These are phyloP conservation scores for Smutsia gigantea DNA, from an alignment of 2,797 vertebrate species.

Conservation along the genomic window DNA sequence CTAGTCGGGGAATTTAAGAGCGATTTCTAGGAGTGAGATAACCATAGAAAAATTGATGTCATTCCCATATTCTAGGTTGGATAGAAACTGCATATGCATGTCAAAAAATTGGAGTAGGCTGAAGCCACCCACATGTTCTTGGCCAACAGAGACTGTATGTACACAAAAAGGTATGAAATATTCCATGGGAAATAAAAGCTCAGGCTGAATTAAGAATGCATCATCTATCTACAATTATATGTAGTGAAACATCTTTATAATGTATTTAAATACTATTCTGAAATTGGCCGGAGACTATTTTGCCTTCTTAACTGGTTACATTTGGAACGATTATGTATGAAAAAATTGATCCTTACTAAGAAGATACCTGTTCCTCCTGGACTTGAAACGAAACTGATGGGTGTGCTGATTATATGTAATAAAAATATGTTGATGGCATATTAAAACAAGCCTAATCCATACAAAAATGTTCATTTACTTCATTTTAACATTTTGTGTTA, in stretches of 20 bases:
- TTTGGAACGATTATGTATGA: background rate
- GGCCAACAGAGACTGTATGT: background rate
- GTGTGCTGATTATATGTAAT: background rate
- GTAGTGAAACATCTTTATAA: background rate
- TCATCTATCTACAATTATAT: background rate
- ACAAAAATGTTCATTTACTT: background rate
- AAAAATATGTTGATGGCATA: background rate
- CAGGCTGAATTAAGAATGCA: background rate
- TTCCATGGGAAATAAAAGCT: background rate
- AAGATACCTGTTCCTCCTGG: background rate
- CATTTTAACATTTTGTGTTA: background rate
- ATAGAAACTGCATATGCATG: background rate
- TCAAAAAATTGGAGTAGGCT: background rate
- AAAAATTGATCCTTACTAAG: background rate
- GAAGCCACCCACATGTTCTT: background rate
- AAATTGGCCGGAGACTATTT: conserved; percentile 4
- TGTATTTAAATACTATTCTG: background rate
- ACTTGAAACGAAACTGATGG: background rate
- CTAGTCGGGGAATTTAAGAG: background rate
- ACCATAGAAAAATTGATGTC: background rate
- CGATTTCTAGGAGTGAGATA: background rate
- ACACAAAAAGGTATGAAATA: background rate
- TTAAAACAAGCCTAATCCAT: background rate
- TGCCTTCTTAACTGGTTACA: background rate
- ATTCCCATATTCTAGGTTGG: background rate